These are phyloP conservation scores for Cepaea hortensis DNA, from an alignment of 2,888 invertebrate species.

Conservation along the genomic window DNA sequence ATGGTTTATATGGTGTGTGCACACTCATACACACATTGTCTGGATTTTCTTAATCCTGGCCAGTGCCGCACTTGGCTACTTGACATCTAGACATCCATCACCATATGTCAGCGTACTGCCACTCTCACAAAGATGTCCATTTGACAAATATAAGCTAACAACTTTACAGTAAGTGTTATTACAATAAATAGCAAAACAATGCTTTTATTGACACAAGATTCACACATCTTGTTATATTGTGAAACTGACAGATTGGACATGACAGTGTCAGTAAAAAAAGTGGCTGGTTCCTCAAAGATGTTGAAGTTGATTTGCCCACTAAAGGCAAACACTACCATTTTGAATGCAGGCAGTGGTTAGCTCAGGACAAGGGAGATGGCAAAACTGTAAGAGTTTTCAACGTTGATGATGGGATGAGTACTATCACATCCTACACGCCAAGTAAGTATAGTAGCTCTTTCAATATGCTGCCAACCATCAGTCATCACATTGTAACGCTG, in stretches of 20 bases:
- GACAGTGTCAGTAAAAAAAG: constrained; percentile 73
- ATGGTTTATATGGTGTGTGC: too few relatives aligned
- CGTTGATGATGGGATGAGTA: constrained; percentile 71
- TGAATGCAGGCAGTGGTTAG: constrained; percentile 74
- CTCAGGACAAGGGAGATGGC: constrained; percentile 74
- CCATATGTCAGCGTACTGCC: too few relatives aligned
- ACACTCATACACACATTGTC: too few relatives aligned
- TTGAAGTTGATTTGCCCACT: constrained; percentile 74
- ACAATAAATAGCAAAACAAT: too few relatives aligned
- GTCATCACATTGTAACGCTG: not conserved
- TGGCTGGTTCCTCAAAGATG: constrained; percentile 75
- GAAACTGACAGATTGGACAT: constrained; percentile 70
- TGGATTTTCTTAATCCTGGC: too few relatives aligned
- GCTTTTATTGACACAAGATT: too few relatives aligned
- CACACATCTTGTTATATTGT: not conserved
- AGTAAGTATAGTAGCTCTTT: constrained; percentile 62
- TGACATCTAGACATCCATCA: too few relatives aligned
- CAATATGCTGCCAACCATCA: not conserved
- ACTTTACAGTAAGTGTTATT: too few relatives aligned
- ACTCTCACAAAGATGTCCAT: too few relatives aligned
- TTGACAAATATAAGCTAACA: too few relatives aligned
- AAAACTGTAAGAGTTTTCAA: constrained; percentile 71
- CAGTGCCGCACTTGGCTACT: too few relatives aligned
- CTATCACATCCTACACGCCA: constrained; percentile 73
- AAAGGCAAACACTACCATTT: constrained; percentile 75